A percentile compares a stretch with the other conserved stretches of the same genome.
Conservation (phyloP, 2,888 invertebrate genomes). For the Hartigia nigra region DNA sequence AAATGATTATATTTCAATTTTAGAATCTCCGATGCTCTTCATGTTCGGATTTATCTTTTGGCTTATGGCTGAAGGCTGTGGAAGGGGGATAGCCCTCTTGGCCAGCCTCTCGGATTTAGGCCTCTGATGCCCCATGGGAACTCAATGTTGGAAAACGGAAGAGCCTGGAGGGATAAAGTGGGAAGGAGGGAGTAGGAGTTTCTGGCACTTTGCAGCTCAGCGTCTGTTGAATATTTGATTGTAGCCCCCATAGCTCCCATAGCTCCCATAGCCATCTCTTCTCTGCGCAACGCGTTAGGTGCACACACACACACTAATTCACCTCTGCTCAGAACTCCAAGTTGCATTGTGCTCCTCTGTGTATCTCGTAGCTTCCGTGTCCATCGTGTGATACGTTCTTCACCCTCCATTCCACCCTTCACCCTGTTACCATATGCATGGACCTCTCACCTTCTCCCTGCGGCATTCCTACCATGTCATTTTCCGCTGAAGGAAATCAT, state of each 20-base stretch:
- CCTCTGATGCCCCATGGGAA: constrained; percentile 7
- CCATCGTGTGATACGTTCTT: neutral
- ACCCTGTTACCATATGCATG: constrained; percentile 11
- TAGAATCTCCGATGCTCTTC: neutral
- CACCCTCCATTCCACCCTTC: neutral
- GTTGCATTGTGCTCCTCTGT: constrained; percentile 5
- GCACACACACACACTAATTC: neutral
- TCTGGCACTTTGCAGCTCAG: constrained; percentile 56
- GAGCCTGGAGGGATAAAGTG: constrained; percentile 9
- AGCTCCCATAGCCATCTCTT: constrained; percentile 1
- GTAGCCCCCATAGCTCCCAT: constrained; percentile 20
- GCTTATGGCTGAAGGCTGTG: neutral
- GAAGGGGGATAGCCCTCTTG: neutral
- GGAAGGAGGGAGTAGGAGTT: constrained; percentile 43
- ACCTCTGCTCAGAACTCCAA: neutral
- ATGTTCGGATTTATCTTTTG: neutral
- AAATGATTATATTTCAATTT: neutral
- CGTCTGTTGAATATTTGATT: constrained; percentile 57
- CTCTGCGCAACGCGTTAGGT: neutral
- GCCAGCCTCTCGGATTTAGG: constrained; percentile 13
- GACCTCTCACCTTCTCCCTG: constrained; percentile 7
- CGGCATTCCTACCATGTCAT: neutral
- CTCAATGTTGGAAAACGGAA: neutral
- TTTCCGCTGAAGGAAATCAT: neutral
- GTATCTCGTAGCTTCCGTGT: neutral